These are phyloP conservation scores for Capreolus pygargus DNA, from an alignment of 2,113 vertebrate species.

Conservation along the genomic window DNA sequence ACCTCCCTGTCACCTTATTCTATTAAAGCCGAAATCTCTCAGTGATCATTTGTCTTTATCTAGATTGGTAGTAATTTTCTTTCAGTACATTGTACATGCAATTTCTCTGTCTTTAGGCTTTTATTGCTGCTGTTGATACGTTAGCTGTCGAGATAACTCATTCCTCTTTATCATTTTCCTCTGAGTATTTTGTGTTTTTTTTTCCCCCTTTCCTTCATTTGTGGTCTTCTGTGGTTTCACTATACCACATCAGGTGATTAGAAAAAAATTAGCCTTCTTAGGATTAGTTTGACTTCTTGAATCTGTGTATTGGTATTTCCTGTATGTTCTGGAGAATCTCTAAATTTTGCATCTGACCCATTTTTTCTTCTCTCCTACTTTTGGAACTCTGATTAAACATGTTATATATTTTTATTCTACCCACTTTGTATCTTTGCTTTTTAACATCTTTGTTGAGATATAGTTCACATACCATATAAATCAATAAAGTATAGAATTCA, in stretches of 20 bases:
- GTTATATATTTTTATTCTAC: background rate
- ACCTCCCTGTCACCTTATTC: background rate
- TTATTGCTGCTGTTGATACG: background rate
- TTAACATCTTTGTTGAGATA: background rate
- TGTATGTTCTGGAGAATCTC: background rate
- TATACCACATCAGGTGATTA: background rate
- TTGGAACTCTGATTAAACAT: background rate
- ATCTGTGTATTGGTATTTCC: background rate
- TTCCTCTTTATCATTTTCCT: background rate
- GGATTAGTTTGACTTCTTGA: background rate
- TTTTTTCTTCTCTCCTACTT: background rate
- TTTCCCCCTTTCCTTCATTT: background rate
- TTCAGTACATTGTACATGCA: background rate
- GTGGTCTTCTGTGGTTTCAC: background rate
- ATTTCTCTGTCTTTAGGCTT: background rate
- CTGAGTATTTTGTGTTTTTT: background rate
- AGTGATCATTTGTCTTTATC: background rate
- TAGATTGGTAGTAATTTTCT: background rate
- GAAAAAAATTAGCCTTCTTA: background rate
- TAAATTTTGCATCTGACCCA: background rate
- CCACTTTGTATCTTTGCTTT: background rate
- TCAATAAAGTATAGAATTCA: background rate
- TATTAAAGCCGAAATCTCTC: background rate
- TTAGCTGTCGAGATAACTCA: background rate
- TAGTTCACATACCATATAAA: background rate